A percentile compares a stretch with the other conserved stretches of the same genome.
phyloP scores from a whole-genome alignment of 2,888 invertebrate species.

The Mythimna ferrago region DNA sequence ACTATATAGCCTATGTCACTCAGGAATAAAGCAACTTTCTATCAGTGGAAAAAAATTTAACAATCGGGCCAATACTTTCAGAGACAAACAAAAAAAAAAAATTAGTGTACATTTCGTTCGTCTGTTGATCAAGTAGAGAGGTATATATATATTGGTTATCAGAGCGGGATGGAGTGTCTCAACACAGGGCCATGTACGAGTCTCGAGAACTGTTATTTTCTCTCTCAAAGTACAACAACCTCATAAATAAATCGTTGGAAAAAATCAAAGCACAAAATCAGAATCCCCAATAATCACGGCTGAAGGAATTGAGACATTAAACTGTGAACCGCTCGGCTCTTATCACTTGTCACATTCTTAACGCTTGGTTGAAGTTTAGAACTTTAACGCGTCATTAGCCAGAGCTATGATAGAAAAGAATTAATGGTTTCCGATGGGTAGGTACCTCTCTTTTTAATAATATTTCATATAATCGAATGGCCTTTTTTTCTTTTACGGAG shows the following conservation, averaged over 20 bases:
- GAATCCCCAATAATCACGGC: conserved; percentile 25
- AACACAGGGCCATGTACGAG: no score
- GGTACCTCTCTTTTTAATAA: conserved; percentile 54
- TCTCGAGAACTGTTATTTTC: no score
- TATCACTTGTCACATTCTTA: conserved; percentile 60
- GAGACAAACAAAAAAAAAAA: no score
- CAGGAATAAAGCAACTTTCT: no score
- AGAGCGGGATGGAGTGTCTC: no score
- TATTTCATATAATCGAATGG: conserved; percentile 50
- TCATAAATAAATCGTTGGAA: background rate
- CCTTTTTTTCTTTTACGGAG: conserved; percentile 24
- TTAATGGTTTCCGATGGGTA: conserved; percentile 68
- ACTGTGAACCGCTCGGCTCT: conserved; percentile 47
- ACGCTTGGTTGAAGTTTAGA: conserved; percentile 80
- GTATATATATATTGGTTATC: no score
- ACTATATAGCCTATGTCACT: no score
- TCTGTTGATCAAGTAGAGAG: no score
- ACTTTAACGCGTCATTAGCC: conserved; percentile 84
- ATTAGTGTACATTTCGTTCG: no score
- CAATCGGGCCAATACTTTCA: no score
- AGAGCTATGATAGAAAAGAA: conserved; percentile 76
- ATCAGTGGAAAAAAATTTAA: no score
- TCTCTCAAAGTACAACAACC: no score
- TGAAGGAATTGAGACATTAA: conserved; percentile 25
- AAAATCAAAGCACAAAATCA: conserved; percentile 17